Evolutionary conservation across 2,113 vertebrate species (phyloP).

Genomic region (Alligator mississippiensis): DNA sequence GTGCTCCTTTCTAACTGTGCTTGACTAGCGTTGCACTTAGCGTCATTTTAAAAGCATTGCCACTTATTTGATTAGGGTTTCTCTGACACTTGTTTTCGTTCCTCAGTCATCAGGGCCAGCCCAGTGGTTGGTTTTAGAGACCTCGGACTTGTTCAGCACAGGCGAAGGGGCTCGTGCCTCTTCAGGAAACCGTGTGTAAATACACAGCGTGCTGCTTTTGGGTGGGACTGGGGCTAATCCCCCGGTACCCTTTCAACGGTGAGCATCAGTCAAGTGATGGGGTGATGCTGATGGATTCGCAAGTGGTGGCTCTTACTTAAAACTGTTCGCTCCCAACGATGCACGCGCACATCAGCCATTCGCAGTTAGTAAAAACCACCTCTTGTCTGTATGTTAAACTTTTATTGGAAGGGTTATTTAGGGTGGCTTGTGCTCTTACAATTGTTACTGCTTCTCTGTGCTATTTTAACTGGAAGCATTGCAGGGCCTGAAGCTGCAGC

Average conservation of each 20-base stretch:
- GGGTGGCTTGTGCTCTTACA: background rate
- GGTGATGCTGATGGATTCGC: too few species aligned
- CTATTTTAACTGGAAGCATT: background rate
- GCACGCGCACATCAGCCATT: rapidly evolving
- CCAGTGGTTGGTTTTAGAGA: rapidly evolving
- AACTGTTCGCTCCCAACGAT: rapidly evolving
- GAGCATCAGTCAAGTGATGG: background rate
- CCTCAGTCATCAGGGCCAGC: background rate
- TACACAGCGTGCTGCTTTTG: rapidly evolving
- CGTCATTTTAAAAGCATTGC: rapidly evolving
- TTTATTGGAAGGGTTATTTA: background rate
- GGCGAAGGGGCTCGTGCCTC: background rate
- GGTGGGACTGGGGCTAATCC: rapidly evolving
- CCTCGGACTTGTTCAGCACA: background rate
- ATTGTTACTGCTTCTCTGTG: background rate
- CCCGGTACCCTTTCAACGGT: rapidly evolving
- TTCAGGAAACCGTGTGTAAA: rapidly evolving
- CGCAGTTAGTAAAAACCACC: background rate
- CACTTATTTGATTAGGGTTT: background rate
- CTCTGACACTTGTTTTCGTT: background rate
- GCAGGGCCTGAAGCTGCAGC: rapidly evolving
- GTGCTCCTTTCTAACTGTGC: background rate
- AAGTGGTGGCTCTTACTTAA: too few species aligned
- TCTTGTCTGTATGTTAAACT: background rate
- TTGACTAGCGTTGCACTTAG: background rate